These are phyloP conservation scores for Mustela nigripes DNA, from an alignment of 2,113 vertebrate species.

Conservation along the genomic window DNA sequence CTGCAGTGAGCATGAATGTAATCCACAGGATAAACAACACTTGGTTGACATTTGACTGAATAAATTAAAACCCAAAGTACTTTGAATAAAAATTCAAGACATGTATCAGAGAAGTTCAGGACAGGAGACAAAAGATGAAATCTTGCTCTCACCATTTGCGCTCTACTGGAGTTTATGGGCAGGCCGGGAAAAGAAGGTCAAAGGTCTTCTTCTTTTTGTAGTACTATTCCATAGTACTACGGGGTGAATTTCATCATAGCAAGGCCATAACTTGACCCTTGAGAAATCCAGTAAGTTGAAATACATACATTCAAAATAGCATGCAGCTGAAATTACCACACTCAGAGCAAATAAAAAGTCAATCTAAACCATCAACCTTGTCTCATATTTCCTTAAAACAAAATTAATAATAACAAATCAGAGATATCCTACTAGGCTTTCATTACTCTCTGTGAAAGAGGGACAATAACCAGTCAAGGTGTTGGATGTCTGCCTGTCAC, in stretches of 20 bases:
- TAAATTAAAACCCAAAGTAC: constrained; percentile 86
- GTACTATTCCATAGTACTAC: constrained; percentile 1
- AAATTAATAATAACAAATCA: constrained; percentile 79
- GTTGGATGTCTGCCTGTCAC: constrained; percentile 36
- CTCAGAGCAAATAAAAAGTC: constrained; percentile 71
- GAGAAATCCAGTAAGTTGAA: constrained; percentile 77
- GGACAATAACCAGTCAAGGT: constrained; percentile 31
- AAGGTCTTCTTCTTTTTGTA: constrained; percentile 50
- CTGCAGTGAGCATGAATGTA: constrained; percentile 85
- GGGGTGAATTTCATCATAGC: constrained; percentile 42
- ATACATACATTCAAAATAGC: constrained; percentile 59
- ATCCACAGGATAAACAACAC: constrained; percentile 85
- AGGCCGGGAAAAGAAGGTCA: constrained; percentile 59
- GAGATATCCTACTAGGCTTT: constrained; percentile 65
- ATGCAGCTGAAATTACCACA: constrained; percentile 69
- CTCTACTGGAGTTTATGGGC: constrained; percentile 46
- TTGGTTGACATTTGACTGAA: constrained; percentile 87
- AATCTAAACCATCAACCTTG: constrained; percentile 51
- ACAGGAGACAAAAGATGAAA: constrained; percentile 83
- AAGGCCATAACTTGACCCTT: constrained; percentile 55
- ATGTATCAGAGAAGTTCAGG: constrained; percentile 83
- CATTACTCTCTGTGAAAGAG: constrained; percentile 59
- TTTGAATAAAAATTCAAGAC: constrained; percentile 87
- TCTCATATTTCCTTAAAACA: constrained; percentile 73
- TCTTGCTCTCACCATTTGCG: constrained; percentile 67